phyloP scores from a whole-genome alignment of 2,888 invertebrate genomes.

The Lamellibrachia satsuma region DNA sequence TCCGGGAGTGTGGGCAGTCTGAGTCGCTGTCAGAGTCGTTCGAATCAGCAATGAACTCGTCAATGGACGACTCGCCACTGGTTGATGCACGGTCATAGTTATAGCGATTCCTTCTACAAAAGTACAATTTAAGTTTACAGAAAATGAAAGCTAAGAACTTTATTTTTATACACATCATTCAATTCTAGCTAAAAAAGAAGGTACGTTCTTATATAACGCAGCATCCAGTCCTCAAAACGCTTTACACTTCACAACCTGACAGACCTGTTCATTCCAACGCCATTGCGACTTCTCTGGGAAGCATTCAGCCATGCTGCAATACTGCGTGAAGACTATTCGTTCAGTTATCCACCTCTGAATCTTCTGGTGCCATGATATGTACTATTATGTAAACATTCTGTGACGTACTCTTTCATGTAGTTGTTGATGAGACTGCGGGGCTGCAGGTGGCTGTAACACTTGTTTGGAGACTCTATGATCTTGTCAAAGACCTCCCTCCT shows the following conservation, averaged over 20 bases:
- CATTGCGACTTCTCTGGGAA: too few relatives aligned
- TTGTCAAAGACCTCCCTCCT: background rate
- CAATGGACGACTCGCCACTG: conserved; percentile 1
- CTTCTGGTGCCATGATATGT: background rate
- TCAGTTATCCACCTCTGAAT: too few relatives aligned
- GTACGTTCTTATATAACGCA: too few relatives aligned
- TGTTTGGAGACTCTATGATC: background rate
- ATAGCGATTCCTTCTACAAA: background rate
- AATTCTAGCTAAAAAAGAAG: background rate
- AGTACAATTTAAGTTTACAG: background rate
- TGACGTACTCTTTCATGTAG: background rate
- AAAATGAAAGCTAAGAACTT: background rate
- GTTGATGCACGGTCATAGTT: background rate
- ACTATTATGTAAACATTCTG: background rate
- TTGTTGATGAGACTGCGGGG: background rate
- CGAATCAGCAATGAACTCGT: background rate
- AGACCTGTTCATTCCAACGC: too few relatives aligned
- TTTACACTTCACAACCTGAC: too few relatives aligned
- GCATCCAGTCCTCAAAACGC: too few relatives aligned
- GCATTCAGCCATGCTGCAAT: too few relatives aligned
- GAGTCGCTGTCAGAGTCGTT: background rate
- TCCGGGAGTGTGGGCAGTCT: background rate
- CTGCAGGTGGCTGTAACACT: background rate
- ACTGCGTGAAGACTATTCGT: too few relatives aligned
- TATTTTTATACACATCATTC: background rate